phyloP scores from a whole-genome alignment of 2,888 invertebrate species.

The Panorpa germanica region DNA sequence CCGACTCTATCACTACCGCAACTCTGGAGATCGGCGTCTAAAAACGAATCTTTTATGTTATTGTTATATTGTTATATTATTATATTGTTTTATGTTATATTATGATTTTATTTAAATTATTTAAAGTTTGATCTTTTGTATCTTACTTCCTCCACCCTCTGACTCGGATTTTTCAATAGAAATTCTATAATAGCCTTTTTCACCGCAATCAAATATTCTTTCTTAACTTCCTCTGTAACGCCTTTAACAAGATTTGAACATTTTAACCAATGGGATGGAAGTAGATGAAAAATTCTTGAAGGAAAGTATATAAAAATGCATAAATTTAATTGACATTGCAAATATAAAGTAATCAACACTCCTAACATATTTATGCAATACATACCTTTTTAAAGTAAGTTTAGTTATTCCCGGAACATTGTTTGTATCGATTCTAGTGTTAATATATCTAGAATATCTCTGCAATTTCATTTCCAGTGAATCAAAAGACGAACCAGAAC shows the following conservation, averaged over 20 bases:
- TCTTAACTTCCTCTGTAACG: conserved; percentile 59
- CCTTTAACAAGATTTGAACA: conserved; percentile 37
- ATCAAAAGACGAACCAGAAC: conserved; percentile 31
- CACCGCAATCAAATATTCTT: conserved; percentile 72
- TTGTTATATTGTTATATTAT: no score
- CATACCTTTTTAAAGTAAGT: conserved; percentile 42
- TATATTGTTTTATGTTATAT: no score
- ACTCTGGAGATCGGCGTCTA: no score
- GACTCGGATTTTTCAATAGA: conserved; percentile 63
- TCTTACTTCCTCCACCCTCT: no score
- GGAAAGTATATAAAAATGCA: conserved; percentile 7
- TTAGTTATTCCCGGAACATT: conserved; percentile 72
- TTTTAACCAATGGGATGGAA: conserved; percentile 40
- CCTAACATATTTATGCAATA: no score
- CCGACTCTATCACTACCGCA: no score
- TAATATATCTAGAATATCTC: conserved; percentile 78
- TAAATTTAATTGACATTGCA: conserved; percentile 1
- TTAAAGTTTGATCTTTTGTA: no score
- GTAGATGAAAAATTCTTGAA: conserved; percentile 38
- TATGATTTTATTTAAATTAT: no score
- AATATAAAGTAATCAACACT: no score
- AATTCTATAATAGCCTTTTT: conserved; percentile 88
- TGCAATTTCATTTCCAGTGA: conserved; percentile 49
- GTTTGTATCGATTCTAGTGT: conserved; percentile 76
- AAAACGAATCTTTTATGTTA: no score